These are phyloP conservation scores for Osmerus eperlanus DNA, from an alignment of 2,113 vertebrate genomes.

Conservation along the genomic window DNA sequence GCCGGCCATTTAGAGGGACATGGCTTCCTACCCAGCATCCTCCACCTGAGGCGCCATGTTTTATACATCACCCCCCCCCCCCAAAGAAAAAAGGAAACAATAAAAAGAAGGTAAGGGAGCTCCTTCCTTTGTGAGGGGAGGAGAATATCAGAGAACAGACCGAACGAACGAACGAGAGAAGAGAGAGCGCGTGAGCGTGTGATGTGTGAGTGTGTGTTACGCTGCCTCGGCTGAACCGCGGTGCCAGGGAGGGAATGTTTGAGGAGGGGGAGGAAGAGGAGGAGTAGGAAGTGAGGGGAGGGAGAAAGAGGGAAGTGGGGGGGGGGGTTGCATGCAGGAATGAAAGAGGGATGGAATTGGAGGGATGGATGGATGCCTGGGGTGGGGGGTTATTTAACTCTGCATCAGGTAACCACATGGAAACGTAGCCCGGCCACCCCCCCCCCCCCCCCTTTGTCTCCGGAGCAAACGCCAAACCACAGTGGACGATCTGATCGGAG, in stretches of 20 bases:
- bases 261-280: conserved; percentile 17
- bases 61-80: conserved; percentile 91
- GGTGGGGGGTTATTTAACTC: conserved; percentile 48
- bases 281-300: conserved; percentile 19
- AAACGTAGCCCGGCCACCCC: too few species aligned
- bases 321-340: conserved; percentile 51
- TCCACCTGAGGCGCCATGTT: conserved; percentile 99
- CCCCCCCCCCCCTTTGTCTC: conserved; percentile 54
- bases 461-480: too few species aligned
- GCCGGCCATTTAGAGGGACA: conserved; percentile 99
- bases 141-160: conserved; percentile 56
- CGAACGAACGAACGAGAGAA: conserved; percentile 6
- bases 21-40: conserved; percentile 98
- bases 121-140: conserved; percentile 62
- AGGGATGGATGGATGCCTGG: conserved; percentile 50
- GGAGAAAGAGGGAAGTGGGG: neutral
- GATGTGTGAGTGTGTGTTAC: conserved; percentile 48
- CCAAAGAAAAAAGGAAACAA: conserved; percentile 70
- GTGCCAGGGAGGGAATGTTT: conserved; percentile 42
- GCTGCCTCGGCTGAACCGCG: conserved; percentile 65
- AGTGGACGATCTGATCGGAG: conserved; percentile 89
- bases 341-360: conserved; percentile 44
- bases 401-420: conserved; percentile 76
- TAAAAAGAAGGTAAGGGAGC: conserved; percentile 60
- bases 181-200: conserved; percentile 35